Percentiles rank a stretch among this genome's conserved stretches.
Conservation (phyloP, 2,797 vertebrate species). For the Pygocentrus nattereri region DNA sequence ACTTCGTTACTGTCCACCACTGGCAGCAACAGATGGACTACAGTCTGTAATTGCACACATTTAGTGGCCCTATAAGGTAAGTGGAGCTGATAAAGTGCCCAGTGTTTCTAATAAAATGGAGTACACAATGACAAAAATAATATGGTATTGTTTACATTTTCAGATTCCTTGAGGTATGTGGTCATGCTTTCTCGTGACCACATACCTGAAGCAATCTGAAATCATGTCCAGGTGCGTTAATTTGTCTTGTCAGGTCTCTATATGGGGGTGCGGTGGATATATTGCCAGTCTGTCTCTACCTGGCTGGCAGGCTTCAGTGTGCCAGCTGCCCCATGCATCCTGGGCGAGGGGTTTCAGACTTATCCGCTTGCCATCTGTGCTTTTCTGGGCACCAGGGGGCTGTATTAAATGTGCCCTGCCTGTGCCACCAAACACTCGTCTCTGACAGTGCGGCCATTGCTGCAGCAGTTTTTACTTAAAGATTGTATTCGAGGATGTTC, state of each 20-base stretch:
- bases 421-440: background rate
- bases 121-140: too few relatives aligned
- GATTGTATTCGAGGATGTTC: too few relatives aligned
- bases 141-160: too few relatives aligned
- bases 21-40: too few relatives aligned
- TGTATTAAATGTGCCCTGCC: background rate
- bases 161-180: too few relatives aligned
- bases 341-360: background rate
- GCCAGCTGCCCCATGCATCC: conserved; percentile 64
- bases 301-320: conserved; percentile 44
- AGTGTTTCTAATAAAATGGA: too few relatives aligned
- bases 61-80: too few relatives aligned
- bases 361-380: conserved; percentile 60
- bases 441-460: background rate
- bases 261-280: conserved; percentile 38
- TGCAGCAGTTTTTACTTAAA: conserved; percentile 1
- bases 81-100: too few relatives aligned
- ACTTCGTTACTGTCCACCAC: too few relatives aligned
- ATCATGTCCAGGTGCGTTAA: conserved; percentile 45
- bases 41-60: too few relatives aligned
- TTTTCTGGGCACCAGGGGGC: conserved; percentile 5
- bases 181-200: background rate
- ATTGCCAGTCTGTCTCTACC: conserved; percentile 47
- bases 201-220: conserved; percentile 47
- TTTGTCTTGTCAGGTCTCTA: conserved; percentile 60